These are phyloP conservation scores for Chirona hameri DNA, from an alignment of 2,888 invertebrate genomes.

Conservation along the genomic window DNA sequence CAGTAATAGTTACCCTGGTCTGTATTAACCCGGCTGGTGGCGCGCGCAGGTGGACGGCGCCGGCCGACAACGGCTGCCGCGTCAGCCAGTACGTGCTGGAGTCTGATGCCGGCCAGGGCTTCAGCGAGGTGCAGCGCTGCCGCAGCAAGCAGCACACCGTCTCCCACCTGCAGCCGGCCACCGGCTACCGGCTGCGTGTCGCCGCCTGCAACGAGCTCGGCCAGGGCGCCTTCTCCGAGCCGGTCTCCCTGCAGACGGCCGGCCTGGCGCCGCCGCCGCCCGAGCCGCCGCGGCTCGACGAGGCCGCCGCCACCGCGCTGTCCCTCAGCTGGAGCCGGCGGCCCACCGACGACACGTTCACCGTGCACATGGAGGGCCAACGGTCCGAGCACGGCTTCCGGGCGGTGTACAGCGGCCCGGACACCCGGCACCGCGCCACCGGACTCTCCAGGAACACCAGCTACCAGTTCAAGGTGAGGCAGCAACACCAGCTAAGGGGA, in stretches of 20 bases:
- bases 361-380: conserved; percentile 73
- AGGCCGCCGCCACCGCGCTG: conserved; percentile 61
- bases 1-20: too few species aligned
- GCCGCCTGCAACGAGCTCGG: conserved; percentile 79
- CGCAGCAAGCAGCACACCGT: conserved; percentile 71
- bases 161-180: conserved; percentile 70
- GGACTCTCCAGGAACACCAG: conserved; percentile 69
- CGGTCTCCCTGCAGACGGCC: conserved; percentile 65
- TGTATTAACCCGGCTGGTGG: not conserved
- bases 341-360: conserved; percentile 73
- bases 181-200: conserved; percentile 74
- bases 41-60: conserved; percentile 41
- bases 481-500: not conserved
- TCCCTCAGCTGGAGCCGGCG: conserved; percentile 70
- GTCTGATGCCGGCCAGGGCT: conserved; percentile 55
- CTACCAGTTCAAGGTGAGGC: conserved; percentile 65
- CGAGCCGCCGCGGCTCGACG: conserved; percentile 65
- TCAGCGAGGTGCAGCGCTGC: conserved; percentile 67
- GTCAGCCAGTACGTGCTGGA: conserved; percentile 73
- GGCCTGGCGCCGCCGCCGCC: conserved; percentile 78
- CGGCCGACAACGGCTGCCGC: conserved; percentile 74
- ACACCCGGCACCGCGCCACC: conserved; percentile 62
- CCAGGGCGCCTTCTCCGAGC: conserved; percentile 65
- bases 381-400: conserved; percentile 70
- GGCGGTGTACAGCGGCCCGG: conserved; percentile 73